These are phyloP conservation scores for Phlogophora meticulosa DNA, from an alignment of 2,888 invertebrate genomes.

Conservation along the genomic window DNA sequence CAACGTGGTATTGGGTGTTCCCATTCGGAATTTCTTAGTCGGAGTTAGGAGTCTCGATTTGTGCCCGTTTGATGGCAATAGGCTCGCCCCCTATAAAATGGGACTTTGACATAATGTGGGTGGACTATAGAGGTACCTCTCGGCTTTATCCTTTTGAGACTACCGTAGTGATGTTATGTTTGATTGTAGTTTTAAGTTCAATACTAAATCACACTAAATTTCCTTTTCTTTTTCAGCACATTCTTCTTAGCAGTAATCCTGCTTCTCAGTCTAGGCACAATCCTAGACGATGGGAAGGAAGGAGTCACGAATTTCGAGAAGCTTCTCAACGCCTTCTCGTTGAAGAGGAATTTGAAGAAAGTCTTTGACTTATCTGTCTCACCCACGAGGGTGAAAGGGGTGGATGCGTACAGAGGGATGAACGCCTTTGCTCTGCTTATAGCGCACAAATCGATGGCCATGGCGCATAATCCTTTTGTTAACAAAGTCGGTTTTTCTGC, in stretches of 20 bases:
- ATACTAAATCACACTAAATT: background rate
- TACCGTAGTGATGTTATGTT: too few species aligned
- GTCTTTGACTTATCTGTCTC: conserved; percentile 84
- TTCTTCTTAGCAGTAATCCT: conserved; percentile 85
- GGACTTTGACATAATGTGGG: too few species aligned
- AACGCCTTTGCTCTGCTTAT: conserved; percentile 90
- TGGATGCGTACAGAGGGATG: conserved; percentile 90
- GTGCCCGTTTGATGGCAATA: too few species aligned
- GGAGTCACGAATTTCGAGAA: conserved; percentile 87
- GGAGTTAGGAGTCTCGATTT: too few species aligned
- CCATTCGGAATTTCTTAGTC: too few species aligned
- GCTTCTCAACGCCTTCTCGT: conserved; percentile 88
- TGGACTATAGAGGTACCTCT: too few species aligned
- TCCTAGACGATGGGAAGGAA: conserved; percentile 85
- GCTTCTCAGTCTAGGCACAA: conserved; percentile 83
- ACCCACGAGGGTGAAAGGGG: conserved; percentile 83
- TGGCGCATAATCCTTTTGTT: conserved; percentile 91
- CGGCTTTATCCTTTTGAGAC: too few species aligned
- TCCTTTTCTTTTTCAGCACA: conserved; percentile 77
- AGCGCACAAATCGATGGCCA: conserved; percentile 91
- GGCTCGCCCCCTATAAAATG: too few species aligned
- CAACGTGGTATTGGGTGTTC: too few species aligned
- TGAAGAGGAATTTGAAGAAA: conserved; percentile 87
- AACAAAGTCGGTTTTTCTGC: conserved; percentile 90
- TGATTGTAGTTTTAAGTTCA: background rate